Evolutionary conservation across 2,797 vertebrate genomes (phyloP).

Genomic region (Loriculus beryllinus): DNA sequence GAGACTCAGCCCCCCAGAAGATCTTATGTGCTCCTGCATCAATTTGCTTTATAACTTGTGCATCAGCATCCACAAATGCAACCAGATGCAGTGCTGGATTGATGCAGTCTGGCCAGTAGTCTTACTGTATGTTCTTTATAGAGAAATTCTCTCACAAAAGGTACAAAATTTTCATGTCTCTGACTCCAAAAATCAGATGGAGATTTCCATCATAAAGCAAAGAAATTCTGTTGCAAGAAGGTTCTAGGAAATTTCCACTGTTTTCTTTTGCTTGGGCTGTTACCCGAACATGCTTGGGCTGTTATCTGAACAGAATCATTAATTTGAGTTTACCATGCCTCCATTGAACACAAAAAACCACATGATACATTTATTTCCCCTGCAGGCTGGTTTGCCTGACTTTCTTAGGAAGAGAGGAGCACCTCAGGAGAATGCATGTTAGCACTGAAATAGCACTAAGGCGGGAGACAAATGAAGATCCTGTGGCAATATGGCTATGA

Average conservation of each 20-base stretch:
- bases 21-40: background rate
- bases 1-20: background rate
- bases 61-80: background rate
- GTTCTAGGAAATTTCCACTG: slow-evolving; percentile 15
- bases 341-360: background rate
- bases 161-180: background rate
- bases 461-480: background rate
- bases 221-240: background rate
- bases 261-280: background rate
- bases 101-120: background rate
- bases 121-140: background rate
- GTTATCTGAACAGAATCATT: background rate
- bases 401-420: background rate
- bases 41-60: background rate
- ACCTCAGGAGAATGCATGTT: background rate
- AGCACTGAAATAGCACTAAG: background rate
- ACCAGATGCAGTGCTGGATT: background rate
- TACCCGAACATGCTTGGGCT: background rate
- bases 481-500: background rate
- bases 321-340: background rate
- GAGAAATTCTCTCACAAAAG: background rate
- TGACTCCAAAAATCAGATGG: background rate
- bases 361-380: slow-evolving; percentile 20
- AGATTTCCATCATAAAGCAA: background rate
- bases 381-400: slow-evolving; percentile 5